phyloP scores from a whole-genome alignment of 92 coral and sea anemone genomes.

The Hydrozoanthus gracilis region DNA sequence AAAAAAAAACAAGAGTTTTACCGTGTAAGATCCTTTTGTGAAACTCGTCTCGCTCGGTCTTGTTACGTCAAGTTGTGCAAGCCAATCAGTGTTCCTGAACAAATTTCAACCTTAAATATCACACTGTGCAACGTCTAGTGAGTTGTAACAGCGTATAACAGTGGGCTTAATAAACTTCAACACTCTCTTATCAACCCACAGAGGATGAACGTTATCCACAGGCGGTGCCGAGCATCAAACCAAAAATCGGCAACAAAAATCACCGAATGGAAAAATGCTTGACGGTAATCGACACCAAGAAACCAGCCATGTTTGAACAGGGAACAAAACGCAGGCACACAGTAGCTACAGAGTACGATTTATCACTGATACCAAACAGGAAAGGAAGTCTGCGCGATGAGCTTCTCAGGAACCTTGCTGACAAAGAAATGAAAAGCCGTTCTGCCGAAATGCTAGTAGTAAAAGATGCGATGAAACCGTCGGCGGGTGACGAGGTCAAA shows the following conservation, averaged over 20 bases:
- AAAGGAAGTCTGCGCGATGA: conserved; percentile 33
- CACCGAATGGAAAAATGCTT: neutral
- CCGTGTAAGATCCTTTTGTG: too few relatives aligned
- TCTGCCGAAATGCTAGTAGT: conserved; percentile 24
- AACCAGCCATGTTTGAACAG: conserved; percentile 4
- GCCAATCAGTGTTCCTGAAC: too few relatives aligned
- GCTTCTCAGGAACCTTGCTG: conserved; percentile 36
- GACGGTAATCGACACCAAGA: neutral
- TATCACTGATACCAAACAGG: conserved; percentile 40
- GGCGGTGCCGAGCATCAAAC: conserved; percentile 15
- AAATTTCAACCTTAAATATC: too few relatives aligned
- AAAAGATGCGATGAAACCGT: neutral
- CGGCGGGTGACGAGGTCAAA: neutral
- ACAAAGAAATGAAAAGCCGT: conserved; percentile 47
- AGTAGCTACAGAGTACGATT: neutral
- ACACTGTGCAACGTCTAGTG: too few relatives aligned
- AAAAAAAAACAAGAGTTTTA: too few relatives aligned
- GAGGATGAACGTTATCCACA: conserved; percentile 38
- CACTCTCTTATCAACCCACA: neutral
- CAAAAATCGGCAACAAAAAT: conserved; percentile 11
- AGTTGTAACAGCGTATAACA: too few relatives aligned
- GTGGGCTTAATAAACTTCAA: neutral
- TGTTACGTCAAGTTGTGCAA: too few relatives aligned
- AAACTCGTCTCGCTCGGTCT: too few relatives aligned
- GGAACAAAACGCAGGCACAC: conserved; percentile 30